These are phyloP conservation scores for Thereuonema tuberculata DNA, from an alignment of 1,140 invertebrate species.

Conservation along the genomic window DNA sequence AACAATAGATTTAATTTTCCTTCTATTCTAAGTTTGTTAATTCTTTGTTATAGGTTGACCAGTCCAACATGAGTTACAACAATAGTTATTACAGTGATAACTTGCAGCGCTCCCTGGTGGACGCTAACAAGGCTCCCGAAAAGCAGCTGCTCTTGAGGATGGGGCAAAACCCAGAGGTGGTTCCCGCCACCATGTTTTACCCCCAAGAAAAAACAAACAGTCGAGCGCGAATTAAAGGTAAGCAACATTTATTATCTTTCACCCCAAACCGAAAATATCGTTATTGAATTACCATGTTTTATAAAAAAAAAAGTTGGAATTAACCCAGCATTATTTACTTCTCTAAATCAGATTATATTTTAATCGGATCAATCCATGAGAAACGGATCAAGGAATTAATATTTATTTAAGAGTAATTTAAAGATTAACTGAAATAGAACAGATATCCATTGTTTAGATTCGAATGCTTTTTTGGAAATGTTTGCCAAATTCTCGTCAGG, in stretches of 20 bases:
- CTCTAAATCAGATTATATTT: not conserved
- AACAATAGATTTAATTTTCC: too few species aligned
- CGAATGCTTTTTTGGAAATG: too few species aligned
- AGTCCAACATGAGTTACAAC: not conserved
- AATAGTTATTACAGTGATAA: not conserved
- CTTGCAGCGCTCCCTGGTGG: not conserved
- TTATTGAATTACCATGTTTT: not conserved
- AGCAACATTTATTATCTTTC: not conserved
- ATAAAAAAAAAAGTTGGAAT: not conserved
- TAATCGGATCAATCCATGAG: not conserved
- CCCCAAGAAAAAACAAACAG: not conserved
- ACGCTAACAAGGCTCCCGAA: not conserved
- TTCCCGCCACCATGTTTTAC: not conserved
- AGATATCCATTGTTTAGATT: too few species aligned
- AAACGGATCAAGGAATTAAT: too few species aligned
- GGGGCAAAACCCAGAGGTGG: not conserved
- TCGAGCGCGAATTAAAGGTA: not conserved
- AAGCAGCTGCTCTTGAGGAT: not conserved
- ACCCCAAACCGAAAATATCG: not conserved
- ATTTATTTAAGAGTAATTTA: too few species aligned
- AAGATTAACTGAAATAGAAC: too few species aligned
- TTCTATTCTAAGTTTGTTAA: too few species aligned
- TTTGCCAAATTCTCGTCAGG: too few species aligned
- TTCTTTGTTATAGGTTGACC: too few species aligned
- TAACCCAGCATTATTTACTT: not conserved